These are phyloP conservation scores for Drosophila peninsularis DNA, from an alignment of 2,888 invertebrate genomes.

Conservation along the genomic window DNA sequence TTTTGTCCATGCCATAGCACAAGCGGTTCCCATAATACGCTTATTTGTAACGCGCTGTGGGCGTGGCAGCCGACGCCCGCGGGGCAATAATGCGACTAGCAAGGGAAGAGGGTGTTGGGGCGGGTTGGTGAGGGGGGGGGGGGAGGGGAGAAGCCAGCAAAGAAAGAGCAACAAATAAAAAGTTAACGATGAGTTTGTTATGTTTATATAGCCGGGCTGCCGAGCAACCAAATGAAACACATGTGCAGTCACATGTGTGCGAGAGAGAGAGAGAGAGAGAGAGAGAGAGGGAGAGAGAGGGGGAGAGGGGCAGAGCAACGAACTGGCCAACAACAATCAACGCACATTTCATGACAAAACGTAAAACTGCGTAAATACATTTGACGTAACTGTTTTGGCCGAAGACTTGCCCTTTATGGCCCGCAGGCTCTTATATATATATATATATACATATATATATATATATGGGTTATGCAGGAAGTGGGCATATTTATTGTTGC, in stretches of 20 bases:
- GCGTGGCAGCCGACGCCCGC: constrained; percentile 42
- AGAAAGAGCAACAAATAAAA: constrained; percentile 78
- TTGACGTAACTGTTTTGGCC: constrained; percentile 63
- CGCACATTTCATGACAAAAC: constrained; percentile 77
- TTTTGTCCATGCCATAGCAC: constrained; percentile 76
- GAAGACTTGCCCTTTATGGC: constrained; percentile 56
- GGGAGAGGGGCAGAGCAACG: constrained; percentile 7
- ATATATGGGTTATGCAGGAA: constrained; percentile 9
- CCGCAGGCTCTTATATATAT: constrained; percentile 36
- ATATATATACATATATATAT: constrained; percentile 5
- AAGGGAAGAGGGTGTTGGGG: constrained; percentile 35
- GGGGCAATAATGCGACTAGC: constrained; percentile 71
- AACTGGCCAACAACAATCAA: constrained; percentile 71
- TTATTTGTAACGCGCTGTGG: constrained; percentile 79
- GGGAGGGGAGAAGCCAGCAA: constrained; percentile 6
- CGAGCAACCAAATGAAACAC: constrained; percentile 71
- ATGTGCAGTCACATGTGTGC: constrained; percentile 33
- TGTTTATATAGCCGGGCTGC: constrained; percentile 71
- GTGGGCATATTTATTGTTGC: constrained; percentile 48
- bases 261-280: neutral
- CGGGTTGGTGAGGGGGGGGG: no score
- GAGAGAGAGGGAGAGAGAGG: constrained; percentile 11
- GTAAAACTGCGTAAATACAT: constrained; percentile 81
- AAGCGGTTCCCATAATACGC: constrained; percentile 77
- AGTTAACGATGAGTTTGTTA: constrained; percentile 81